Base-by-base conservation (phyloP, 30 jellyfish, hydroid and myxozoan genomes). In the Rhopilema esculentum region DNA sequence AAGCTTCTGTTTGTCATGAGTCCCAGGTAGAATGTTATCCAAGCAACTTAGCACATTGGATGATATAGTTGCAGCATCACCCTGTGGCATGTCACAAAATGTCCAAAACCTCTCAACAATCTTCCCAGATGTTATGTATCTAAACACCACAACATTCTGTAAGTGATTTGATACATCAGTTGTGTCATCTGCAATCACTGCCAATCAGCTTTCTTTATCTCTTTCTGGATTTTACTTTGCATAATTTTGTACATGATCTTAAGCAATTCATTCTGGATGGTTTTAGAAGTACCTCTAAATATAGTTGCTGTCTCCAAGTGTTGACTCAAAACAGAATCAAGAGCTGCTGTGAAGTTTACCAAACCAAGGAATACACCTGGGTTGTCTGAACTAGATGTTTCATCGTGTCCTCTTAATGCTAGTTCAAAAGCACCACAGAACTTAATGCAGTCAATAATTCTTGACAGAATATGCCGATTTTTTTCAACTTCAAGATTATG, bases 291-390 rank as follows among this genome's bases (percentile, higher is more conserved):
- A 7, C 91, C 96, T 64, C 32, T 86, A 63, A 86, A 86, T 24
- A 75, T 65, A 20, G 85, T 73, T 22, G 76, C 74, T n/a, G n/a
- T n/a, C n/a, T n/a, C n/a, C n/a, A n/a, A n/a, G n/a, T n/a, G n/a
- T n/a, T n/a, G n/a, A n/a, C n/a, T n/a, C n/a, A n/a, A n/a, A n/a
- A n/a, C n/a, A n/a, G n/a, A n/a, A n/a, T n/a, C n/a, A n/a, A n/a
- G 80, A 32, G 90, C 25, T 6, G 73, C 73, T 19, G 73, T 69
- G 16, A 83, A 69, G 20, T 76, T 26, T 8, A 86, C 84, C 57
- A 88, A 21, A 17, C 96, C 85, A 0, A 65, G 79, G 49, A 88
- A 77, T 27, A 86, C 91, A 8, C 96, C 96, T 17, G 96, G 91
- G 33, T 75, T 88, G 22, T 77, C 84, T 18, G 88, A 88, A 25